Conservation (phyloP, 2,797 vertebrate genomes). For the Caiman crocodilus region DNA sequence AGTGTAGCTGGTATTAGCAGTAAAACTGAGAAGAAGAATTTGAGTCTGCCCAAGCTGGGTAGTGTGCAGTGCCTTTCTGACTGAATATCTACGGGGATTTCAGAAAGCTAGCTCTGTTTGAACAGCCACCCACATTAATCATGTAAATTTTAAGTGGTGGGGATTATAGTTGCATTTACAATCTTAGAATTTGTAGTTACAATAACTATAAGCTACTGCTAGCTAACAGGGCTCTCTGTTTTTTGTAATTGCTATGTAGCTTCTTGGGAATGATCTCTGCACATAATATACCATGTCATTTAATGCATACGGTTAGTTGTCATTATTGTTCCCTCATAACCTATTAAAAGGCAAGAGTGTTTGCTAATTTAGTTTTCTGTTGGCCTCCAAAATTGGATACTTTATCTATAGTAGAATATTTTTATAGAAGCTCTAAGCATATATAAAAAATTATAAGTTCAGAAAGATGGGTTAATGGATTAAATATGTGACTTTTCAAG, state of each 20-base stretch:
- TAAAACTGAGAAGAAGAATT: no score
- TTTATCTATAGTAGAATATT: not conserved
- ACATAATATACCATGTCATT: not conserved
- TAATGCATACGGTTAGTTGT: not conserved
- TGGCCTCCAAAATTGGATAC: not conserved
- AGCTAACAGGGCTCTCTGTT: not conserved
- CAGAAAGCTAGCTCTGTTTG: no score
- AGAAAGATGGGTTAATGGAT: not conserved
- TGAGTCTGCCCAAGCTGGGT: no score
- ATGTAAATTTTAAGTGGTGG: no score
- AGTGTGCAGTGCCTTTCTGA: no score
- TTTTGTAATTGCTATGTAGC: not conserved
- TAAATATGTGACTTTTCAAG: not conserved
- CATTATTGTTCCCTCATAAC: not conserved
- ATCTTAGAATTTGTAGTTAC: not conserved
- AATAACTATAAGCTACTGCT: not conserved
- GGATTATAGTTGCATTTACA: no score
- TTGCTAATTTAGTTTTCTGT: not conserved
- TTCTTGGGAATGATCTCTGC: not conserved
- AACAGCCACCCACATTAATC: no score
- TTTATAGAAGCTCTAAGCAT: not conserved
- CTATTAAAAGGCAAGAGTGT: not conserved
- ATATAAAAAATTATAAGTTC: accelerated
- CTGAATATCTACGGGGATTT: no score
- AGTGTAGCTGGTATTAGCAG: no score